A percentile compares a stretch with the other conserved stretches of the same genome.
Conservation (phyloP, 2,797 vertebrate species). For the Tauraco hartlaubi region DNA sequence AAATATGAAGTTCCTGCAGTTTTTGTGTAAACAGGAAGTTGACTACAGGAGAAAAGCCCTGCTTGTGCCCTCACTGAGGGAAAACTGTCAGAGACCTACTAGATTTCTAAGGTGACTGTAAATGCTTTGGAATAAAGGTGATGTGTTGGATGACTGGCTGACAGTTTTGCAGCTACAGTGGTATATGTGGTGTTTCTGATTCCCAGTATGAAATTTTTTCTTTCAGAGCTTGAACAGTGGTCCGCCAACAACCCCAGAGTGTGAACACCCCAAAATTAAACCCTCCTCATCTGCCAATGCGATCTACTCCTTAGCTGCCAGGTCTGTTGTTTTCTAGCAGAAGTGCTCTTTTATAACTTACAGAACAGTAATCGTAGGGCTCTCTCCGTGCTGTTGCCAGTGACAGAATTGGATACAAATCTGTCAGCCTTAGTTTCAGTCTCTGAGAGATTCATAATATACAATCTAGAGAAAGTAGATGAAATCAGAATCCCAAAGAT, state of each 20-base stretch:
- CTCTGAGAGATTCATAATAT: neutral
- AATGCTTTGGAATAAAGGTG: neutral
- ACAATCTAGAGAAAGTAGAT: neutral
- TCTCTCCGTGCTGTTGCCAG: neutral
- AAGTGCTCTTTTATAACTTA: neutral
- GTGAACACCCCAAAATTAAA: conserved; percentile 94
- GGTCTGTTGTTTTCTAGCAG: conserved; percentile 76
- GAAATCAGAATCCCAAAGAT: neutral
- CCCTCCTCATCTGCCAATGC: conserved; percentile 92
- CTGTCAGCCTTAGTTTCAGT: neutral
- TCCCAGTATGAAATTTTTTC: neutral
- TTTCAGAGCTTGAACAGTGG: conserved; percentile 84
- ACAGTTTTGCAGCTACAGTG: neutral
- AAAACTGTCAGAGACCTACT: neutral
- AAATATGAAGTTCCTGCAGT: neutral
- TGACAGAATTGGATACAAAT: neutral
- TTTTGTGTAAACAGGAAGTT: neutral
- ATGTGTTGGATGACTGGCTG: neutral
- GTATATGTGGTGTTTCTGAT: neutral
- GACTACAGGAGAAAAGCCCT: neutral
- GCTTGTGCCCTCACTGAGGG: neutral
- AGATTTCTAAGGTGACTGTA: neutral
- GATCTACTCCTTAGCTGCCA: conserved; percentile 91
- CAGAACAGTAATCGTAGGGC: neutral
- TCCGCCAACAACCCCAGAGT: conserved; percentile 80